phyloP scores from a whole-genome alignment of 2,888 invertebrate genomes.

The Diarsia rubi region DNA sequence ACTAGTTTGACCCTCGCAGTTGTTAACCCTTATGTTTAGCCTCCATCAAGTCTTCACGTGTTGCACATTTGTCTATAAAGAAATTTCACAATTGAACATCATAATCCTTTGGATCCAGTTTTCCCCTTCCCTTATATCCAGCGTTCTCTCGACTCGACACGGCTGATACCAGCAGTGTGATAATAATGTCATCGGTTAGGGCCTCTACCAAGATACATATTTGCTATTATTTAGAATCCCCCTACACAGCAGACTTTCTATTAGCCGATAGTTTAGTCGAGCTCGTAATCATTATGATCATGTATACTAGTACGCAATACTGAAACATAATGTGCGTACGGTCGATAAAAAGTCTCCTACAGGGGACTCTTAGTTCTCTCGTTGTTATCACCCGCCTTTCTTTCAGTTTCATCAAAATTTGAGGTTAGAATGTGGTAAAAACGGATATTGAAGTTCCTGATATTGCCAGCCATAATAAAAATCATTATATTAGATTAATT shows the following conservation, averaged over 20 bases:
- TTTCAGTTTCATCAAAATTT: not conserved
- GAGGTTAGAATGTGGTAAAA: constrained; percentile 5
- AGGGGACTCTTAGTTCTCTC: not conserved
- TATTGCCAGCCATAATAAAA: constrained; percentile 50
- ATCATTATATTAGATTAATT: constrained; percentile 65
- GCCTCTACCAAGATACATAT: not conserved
- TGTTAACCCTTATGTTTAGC: not conserved
- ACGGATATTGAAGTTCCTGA: constrained; percentile 58
- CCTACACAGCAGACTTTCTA: not conserved
- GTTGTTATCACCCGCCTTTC: not conserved
- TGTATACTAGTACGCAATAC: not conserved
- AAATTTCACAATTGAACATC: not conserved
- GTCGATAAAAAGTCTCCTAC: not conserved
- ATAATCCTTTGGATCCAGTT: not conserved
- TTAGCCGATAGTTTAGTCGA: not conserved
- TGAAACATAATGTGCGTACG: not conserved
- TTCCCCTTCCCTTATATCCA: not conserved
- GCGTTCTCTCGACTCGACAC: not conserved
- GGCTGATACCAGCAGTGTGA: not conserved
- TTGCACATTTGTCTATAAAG: not conserved
- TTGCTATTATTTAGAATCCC: not conserved
- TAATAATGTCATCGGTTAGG: not conserved
- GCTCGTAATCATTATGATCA: not conserved
- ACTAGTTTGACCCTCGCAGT: not conserved
- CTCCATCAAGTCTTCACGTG: not conserved